Evolutionary conservation across 2,888 invertebrate genomes (phyloP), one percentile per base, ranked within the genome.

Genomic region (Amphipoea lucens): DNA sequence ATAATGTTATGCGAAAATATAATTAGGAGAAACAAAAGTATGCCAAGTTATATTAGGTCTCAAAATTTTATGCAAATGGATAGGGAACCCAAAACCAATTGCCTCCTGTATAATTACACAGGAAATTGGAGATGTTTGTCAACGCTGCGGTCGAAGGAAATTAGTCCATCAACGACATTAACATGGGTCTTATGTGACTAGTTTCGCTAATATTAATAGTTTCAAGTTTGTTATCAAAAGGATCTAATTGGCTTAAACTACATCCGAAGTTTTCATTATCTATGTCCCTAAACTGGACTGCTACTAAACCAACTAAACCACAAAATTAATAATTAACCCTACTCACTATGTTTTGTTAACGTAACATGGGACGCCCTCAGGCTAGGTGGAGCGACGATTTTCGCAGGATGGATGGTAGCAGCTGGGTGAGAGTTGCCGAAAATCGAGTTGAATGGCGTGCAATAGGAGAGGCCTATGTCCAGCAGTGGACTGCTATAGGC

Each of bases 101-200:
- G 45, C 62, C 62, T 54, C 0, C 14, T 57, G n/a, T 48, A 82
- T 81, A 81, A 73, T 73, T 72, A 60, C 45, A 72, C 73, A 62
- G 73, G 86, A 81, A 81, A 81, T 72, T 57, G 54, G 14, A 65
- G 12, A 60, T 45, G 57, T 80, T 65, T 60, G 48, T 51, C 71
- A 81, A 51, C 6, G n/a, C 57, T 60, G 57, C 57, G 81, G 60
- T 36, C 65, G 48, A 60, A 70, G 81, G 11, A 80, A 69, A 57
- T 79, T 85, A 85, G 48, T 36, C 6, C 51, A n/a, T 65, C 42
- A 4, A 36, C 5, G 48, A 81, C 69, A 68, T 68, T 65, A 51
- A 85, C 62, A 80, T 63, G 62, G 62, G 67, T 68, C 45, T 6
- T n/a, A 23, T 11, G 57, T 51, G 78, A 78, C 29, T 65, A 62